Evolutionary conservation across 2,888 invertebrate species (phyloP), one percentile per base, ranked within the genome.

Genomic region (Cistogaster globosa): DNA sequence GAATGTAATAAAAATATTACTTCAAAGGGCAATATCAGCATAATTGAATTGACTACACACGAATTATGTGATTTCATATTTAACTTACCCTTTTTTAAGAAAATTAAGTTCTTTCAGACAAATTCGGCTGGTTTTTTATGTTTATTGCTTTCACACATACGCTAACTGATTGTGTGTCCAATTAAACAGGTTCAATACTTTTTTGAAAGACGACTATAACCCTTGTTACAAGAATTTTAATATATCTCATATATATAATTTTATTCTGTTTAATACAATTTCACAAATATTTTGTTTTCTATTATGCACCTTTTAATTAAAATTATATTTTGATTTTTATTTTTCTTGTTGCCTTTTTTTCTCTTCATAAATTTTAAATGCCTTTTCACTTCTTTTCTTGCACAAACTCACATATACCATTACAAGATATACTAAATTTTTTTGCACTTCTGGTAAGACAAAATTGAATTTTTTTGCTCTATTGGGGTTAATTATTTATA

Each of bases 111-210:
- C 48, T 14, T 72, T 12, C 20, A 72, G 48, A 72, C 62, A 65
- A 63, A 58, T 42, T 48, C 63, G 36, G 45, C 36, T 45, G 42
- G 0, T 60, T n/a, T 68, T 55, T 63, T 2, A 8, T 62, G 55
- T 0, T 45, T 45, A 32, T 65, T 57, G 18, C 32, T 18, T 18
- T 32, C 53, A 8, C 57, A 69, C 58, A 38, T 32, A 38, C 57
- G 32, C 45, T 5, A 69, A 53, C 74, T 68, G 42, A 26, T 74
- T 67, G 51, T 58, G 32, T 58, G 67, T 22, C 67, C 67, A 80
- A 80, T 74, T 74, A 80, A 80, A 80, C 80, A 74, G 67, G 74
- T 80, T 80, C 72, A 67, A 74, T 78, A 14, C 42, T 77, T 77
- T 55, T 69, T 55, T n/a, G 14, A 14, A 42, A 12, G 26, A 55